Conservation (phyloP, 2,888 invertebrate genomes). For the Dasypogon diadema region DNA sequence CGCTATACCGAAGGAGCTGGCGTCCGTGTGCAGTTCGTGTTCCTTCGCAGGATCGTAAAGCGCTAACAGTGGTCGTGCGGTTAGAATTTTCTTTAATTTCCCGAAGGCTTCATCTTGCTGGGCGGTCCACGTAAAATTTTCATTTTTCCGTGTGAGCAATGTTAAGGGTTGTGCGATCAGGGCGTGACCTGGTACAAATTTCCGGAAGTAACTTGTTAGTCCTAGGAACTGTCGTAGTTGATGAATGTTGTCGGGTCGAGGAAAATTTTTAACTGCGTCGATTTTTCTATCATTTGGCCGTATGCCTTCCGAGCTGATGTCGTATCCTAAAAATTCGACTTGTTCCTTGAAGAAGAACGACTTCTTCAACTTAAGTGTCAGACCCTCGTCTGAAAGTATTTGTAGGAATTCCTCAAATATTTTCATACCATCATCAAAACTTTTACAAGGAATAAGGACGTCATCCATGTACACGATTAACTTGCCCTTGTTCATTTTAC, state of each 20-base stretch:
- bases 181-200: background rate
- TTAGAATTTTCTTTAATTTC: background rate
- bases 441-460: background rate
- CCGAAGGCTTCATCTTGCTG: background rate
- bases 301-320: background rate
- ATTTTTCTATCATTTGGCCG: background rate
- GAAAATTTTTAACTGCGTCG: background rate
- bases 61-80: background rate
- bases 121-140: background rate
- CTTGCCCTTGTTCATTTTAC: background rate
- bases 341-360: too few relatives aligned
- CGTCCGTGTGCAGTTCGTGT: constrained; percentile 63
- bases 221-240: background rate
- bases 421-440: background rate
- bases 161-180: background rate
- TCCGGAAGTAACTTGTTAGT: background rate
- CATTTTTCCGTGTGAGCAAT: background rate
- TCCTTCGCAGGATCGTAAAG: background rate
- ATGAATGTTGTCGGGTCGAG: background rate
- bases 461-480: background rate
- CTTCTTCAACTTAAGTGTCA: background rate
- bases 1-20: constrained; percentile 60
- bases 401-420: background rate
- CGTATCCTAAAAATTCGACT: background rate
- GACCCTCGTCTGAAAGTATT: background rate